Evolutionary conservation across 2,888 invertebrate species (phyloP), one percentile per base, ranked within the genome.

Genomic region (Acanthopleura granulata): DNA sequence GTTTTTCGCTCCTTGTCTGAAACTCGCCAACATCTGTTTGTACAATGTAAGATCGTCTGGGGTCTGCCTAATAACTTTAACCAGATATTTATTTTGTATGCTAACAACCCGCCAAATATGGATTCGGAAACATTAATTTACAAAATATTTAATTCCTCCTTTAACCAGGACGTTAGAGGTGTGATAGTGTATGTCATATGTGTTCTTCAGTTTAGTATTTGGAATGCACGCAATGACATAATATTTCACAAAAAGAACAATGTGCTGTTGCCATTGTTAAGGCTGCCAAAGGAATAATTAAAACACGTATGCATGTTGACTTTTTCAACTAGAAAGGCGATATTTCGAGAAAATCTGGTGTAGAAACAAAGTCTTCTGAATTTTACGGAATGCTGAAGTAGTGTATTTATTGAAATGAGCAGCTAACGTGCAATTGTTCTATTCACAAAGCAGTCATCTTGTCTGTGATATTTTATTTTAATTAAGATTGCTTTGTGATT

Each of bases 381-480:
- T 6, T 6, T 16, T 66, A 27, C 9, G 25, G 29, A 66, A 66
- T 66, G 66, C 6, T 66, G 25, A 66, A 66, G 3, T 66, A 27
- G 15, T 22, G 16, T 66, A 66, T 27, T 22, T 66, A 27, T 66
- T 66, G 22, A 57, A 57, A 22, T 57, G 22, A 57, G 22, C 22
- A 57, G 22, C n/a, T 57, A 57, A 57, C 6, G 22, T 57, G 57
- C 22, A 57, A 18, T n/a, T 57, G 22, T 57, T n/a, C 22, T 57
- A 18, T 57, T 57, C 18, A n/a, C n/a, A 57, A 18, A 57, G 57
- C 57, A 57, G n/a, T 40, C 40, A 40, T 40, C 22, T 57, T 57
- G 3, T 22, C 57, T 57, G 57, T 57, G 57, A 57, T 57, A 57
- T 57, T 57, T 22, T 57, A 57, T 57, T 57, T 57, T 57, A 57